Base-by-base conservation (phyloP, 2,888 invertebrate genomes). In the Tetragonisca angustula region DNA sequence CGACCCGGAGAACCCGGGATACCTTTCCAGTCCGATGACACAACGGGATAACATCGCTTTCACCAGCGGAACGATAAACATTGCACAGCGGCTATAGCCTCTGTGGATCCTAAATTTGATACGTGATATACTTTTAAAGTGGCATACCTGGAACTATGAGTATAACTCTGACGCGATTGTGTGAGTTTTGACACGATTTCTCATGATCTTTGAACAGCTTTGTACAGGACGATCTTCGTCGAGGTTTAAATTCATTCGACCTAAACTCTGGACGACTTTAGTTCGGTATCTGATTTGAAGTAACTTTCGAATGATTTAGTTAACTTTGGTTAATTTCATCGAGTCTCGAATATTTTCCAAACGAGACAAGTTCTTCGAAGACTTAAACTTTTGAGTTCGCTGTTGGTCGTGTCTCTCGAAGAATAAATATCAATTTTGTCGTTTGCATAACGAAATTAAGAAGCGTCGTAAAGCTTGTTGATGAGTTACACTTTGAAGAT, bases 11-110 rank as follows among this genome's bases (percentile, higher is more conserved):
- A 76, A 75, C 65, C 27, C n/a, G 71, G 75, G 76, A 71, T 80
- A 76, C 76, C 83, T 80, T 79, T 77, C 61, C 79, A 75, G 72
- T 80, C 43, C 74, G 88, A 85, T 79, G 87, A 88, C 87, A 81
- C 76, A 50, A 59, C 68, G 52, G 81, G 74, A 56, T 76, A 68
- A 36, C 19, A 68, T 50, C 15, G 19, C 67, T 59, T 87, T 61
- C 21, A n/a, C 19, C 13, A 6, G 43, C 19, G 4, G 49, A 72
- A 72, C 24, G 21, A 69, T 52, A 32, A 32, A 52, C 27, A 52
- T 49, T 49, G 1, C 27, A 27, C 27, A 13, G 4, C 2, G 0
- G 13, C n/a, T 21, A 36, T 4, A 27, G 5, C 13, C 32, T n/a
- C 19, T 32, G 67, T 24, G 27, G 24, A n/a, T 6, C 36, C n/a